A percentile compares a stretch with the other conserved stretches of the same genome.
Evolutionary conservation across 2,113 vertebrate genomes (phyloP).

Genomic region (Lophotis ruficrista): DNA sequence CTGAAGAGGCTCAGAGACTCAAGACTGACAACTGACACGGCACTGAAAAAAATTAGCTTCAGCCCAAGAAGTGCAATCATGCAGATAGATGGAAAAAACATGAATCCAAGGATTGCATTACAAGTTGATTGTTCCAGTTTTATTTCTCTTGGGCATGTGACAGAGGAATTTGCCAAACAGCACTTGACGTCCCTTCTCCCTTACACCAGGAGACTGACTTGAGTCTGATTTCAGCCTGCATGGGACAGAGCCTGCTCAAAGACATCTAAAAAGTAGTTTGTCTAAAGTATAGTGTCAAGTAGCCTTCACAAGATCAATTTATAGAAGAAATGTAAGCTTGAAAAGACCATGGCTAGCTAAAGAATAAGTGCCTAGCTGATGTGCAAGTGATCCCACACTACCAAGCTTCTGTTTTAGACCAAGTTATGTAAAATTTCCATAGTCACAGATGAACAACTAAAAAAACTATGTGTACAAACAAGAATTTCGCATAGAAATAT

Average conservation of each 20-base stretch:
- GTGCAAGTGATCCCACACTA: neutral
- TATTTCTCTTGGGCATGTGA: neutral
- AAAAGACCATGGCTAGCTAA: neutral
- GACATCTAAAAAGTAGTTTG: rapidly evolving
- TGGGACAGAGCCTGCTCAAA: neutral
- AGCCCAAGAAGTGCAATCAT: neutral
- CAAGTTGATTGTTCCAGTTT: neutral
- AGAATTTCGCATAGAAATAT: neutral
- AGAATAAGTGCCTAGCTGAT: neutral
- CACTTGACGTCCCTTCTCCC: rapidly evolving
- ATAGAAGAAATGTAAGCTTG: neutral
- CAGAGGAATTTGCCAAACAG: neutral
- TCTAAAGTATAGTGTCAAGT: neutral
- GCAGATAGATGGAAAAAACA: too few species aligned
- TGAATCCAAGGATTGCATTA: neutral
- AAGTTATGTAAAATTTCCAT: neutral
- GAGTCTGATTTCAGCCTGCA: neutral
- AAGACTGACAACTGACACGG: neutral
- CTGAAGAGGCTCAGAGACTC: neutral
- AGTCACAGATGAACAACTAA: neutral
- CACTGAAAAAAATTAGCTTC: neutral
- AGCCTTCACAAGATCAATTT: neutral
- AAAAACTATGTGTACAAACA: rapidly evolving
- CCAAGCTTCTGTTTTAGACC: neutral
- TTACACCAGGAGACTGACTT: neutral